A percentile compares a stretch with the other conserved stretches of the same genome.
phyloP scores from a whole-genome alignment of 2,888 invertebrate genomes.

The Terebella lapidaria region DNA sequence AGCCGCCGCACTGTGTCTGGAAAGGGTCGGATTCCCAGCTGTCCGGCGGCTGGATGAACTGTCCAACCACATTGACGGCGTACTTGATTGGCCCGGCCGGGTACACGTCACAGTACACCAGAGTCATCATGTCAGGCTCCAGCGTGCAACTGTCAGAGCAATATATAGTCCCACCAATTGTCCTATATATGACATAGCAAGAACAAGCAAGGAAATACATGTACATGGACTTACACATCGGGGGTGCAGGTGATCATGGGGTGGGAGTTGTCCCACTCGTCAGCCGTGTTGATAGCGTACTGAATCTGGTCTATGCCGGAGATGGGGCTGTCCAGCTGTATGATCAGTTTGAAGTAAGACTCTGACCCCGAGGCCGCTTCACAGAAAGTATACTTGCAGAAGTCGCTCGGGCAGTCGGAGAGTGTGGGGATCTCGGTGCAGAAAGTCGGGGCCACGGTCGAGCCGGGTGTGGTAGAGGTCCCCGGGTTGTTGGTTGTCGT shows the following conservation, averaged over 20 bases:
- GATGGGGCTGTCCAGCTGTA: neutral
- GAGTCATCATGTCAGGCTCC: conserved; percentile 2
- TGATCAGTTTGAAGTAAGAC: no score
- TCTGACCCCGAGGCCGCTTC: no score
- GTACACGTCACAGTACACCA: conserved; percentile 7
- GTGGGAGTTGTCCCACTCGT: conserved; percentile 4
- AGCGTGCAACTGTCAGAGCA: conserved; percentile 6
- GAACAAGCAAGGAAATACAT: no score
- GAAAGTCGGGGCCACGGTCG: no score
- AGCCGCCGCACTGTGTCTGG: conserved; percentile 9
- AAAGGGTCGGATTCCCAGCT: conserved; percentile 8
- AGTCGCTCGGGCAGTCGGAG: no score
- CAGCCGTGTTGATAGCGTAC: conserved; percentile 5
- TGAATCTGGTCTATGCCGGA: conserved; percentile 4
- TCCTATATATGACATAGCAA: no score
- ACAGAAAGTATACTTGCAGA: no score
- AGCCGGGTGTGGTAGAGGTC: no score
- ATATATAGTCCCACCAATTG: neutral
- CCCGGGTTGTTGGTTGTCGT: no score
- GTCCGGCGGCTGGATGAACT: conserved; percentile 10
- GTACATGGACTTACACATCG: no score
- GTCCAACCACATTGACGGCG: conserved; percentile 14
- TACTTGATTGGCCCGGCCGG: conserved; percentile 6
- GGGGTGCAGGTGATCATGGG: conserved; percentile 16
- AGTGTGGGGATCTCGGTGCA: no score